Evolutionary conservation across 2,797 vertebrate genomes (phyloP).

Genomic region (Catharus ustulatus): DNA sequence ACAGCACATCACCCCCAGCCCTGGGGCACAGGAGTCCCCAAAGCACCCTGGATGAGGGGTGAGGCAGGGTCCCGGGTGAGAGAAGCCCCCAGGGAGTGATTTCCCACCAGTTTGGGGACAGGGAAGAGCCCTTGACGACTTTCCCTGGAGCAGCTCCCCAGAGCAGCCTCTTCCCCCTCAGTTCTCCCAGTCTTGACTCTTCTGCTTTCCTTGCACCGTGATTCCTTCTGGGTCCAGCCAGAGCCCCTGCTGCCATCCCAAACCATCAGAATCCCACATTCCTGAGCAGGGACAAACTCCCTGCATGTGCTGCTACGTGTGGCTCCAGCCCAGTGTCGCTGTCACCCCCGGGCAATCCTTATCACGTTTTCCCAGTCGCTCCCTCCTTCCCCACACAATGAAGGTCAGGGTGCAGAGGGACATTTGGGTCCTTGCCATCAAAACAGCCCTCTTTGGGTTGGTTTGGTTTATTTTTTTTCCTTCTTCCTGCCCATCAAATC

Average conservation of each 20-base stretch:
- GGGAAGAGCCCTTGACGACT: background rate
- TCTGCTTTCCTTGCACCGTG: fast-evolving
- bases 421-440: conserved; percentile 44
- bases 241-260: background rate
- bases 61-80: background rate
- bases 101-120: background rate
- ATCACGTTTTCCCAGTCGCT: conserved; percentile 44
- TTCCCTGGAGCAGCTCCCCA: background rate
- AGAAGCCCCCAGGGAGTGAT: background rate
- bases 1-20: background rate
- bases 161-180: background rate
- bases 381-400: conserved; percentile 60
- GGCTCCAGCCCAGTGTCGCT: background rate
- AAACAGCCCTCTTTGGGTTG: background rate
- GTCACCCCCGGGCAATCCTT: conserved; percentile 6
- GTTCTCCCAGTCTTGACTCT: background rate
- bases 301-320: background rate
- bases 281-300: background rate
- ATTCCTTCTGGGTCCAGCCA: background rate
- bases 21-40: fast-evolving
- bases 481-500: conserved; percentile 34
- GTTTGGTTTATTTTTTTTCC: background rate
- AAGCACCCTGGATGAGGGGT: background rate
- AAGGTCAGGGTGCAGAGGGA: conserved; percentile 52
- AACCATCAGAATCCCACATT: fast-evolving